phyloP scores from a whole-genome alignment of 2,797 vertebrate genomes.

The Danio choprae region DNA sequence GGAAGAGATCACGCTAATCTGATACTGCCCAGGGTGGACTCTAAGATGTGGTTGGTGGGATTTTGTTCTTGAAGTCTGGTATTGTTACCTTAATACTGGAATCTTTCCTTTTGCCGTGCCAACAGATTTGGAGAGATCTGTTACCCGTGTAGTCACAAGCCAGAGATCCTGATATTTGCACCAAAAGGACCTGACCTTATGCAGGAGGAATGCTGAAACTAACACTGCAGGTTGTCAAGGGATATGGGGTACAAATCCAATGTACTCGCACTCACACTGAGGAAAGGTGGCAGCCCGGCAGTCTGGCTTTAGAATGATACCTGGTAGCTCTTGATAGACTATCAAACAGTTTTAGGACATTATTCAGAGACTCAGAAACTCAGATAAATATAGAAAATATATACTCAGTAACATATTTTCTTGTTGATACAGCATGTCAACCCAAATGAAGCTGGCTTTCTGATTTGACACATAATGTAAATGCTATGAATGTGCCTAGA shows the following conservation, averaged over 20 bases:
- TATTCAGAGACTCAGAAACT: neutral
- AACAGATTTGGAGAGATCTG: constrained; percentile 40
- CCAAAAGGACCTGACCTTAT: constrained; percentile 63
- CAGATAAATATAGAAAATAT: neutral
- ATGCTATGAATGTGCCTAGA: constrained; percentile 25
- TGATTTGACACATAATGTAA: constrained; percentile 27
- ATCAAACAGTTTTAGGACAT: constrained; percentile 4
- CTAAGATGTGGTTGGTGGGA: constrained; percentile 38
- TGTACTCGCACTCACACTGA: constrained; percentile 32
- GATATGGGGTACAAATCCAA: constrained; percentile 50
- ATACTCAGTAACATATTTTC: constrained; percentile 31
- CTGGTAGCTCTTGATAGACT: constrained; percentile 21
- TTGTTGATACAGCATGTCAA: neutral
- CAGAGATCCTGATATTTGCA: constrained; percentile 59
- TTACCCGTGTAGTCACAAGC: constrained; percentile 43
- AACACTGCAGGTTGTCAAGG: constrained; percentile 40
- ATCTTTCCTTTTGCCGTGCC: constrained; percentile 39
- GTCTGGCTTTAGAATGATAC: constrained; percentile 20
- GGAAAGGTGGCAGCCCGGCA: constrained; percentile 29
- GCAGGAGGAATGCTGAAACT: constrained; percentile 39
- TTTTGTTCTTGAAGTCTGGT: constrained; percentile 30
- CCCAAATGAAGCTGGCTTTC: neutral
- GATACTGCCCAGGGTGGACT: constrained; percentile 37
- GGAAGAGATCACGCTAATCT: constrained; percentile 48
- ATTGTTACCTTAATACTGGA: constrained; percentile 25